Percentiles rank a stretch among this genome's conserved stretches.
These are phyloP conservation scores for Heliornis fulica DNA, from an alignment of 2,113 vertebrate species.

Conservation along the genomic window DNA sequence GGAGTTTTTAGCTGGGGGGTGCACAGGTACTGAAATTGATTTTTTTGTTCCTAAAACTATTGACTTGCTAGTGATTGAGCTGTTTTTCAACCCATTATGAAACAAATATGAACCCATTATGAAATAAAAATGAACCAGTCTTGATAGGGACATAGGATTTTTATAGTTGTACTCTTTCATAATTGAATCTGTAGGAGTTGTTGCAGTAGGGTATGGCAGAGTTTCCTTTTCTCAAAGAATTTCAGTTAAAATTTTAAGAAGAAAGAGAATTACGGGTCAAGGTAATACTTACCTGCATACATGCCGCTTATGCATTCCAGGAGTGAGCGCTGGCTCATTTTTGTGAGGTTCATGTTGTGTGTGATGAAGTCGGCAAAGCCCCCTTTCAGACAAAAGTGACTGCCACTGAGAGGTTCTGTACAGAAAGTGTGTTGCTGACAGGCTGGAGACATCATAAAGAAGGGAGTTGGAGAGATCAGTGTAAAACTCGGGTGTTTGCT, in stretches of 20 bases:
- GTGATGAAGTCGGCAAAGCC: neutral
- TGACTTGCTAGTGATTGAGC: neutral
- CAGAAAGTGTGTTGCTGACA: neutral
- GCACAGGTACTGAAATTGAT: neutral
- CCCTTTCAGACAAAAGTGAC: neutral
- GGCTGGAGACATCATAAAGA: neutral
- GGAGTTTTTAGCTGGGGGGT: neutral
- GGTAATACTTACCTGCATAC: neutral
- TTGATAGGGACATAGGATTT: neutral
- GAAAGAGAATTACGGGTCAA: neutral
- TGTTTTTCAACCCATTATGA: neutral
- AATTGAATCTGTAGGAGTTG: neutral
- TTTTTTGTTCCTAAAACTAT: neutral
- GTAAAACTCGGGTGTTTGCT: neutral
- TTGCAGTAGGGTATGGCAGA: neutral
- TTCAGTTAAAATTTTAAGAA: neutral
- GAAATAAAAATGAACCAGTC: neutral
- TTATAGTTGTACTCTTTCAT: neutral
- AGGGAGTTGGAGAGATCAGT: neutral
- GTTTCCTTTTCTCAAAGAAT: neutral
- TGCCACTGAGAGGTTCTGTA: neutral
- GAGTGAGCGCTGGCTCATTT: neutral
- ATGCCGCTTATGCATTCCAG: neutral
- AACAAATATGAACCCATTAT: neutral
- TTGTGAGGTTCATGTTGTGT: accelerated